Percentiles rank a stretch among this genome's conserved stretches.
These are phyloP conservation scores for Pentalonia nigronervosa DNA, from an alignment of 1,140 invertebrate genomes.

Conservation along the genomic window DNA sequence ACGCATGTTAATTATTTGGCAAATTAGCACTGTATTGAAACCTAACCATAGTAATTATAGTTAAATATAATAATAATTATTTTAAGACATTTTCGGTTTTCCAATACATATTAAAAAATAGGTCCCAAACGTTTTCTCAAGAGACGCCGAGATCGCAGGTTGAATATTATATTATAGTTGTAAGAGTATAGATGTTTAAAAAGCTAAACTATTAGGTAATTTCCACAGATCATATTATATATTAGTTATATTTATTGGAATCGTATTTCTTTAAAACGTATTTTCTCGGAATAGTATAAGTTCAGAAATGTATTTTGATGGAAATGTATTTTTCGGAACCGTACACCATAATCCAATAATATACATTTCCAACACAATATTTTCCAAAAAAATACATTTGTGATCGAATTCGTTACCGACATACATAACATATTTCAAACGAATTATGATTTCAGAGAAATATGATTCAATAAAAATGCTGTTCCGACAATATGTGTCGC, in stretches of 20 bases:
- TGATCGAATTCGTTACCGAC: no score
- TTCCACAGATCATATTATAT: background rate
- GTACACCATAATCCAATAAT: no score
- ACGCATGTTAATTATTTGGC: background rate
- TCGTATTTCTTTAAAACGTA: no score
- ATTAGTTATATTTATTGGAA: background rate
- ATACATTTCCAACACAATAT: no score
- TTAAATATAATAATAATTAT: background rate
- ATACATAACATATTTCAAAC: no score
- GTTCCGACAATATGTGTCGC: no score
- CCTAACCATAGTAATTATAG: background rate
- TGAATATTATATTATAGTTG: background rate
- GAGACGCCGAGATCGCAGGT: background rate
- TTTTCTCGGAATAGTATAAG: no score
- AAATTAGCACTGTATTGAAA: background rate
- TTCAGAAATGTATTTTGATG: no score
- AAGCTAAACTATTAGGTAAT: background rate
- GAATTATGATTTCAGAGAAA: no score
- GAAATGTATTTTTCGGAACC: no score
- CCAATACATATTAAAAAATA: background rate
- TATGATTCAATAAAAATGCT: no score
- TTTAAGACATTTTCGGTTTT: background rate
- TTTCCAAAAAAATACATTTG: no score
- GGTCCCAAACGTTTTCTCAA: background rate
- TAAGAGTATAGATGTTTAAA: background rate